Evolutionary conservation across 2,797 vertebrate genomes (phyloP), one percentile per base, ranked within the genome.

Genomic region (Pangasius sanitwongsei): DNA sequence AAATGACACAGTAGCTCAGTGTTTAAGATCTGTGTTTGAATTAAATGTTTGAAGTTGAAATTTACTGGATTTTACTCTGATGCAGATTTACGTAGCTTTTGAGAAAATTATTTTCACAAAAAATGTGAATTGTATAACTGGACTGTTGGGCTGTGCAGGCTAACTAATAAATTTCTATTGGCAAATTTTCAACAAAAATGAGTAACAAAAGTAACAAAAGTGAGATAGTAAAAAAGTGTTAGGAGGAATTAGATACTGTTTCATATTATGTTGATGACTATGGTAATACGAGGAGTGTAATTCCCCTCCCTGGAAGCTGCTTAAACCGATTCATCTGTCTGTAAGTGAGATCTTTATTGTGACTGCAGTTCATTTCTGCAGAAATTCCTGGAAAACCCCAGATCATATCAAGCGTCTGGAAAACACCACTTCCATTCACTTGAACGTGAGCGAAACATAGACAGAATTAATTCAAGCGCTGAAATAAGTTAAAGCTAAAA

Each of bases 291-390:
- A 88, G 78, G 8, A 34, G 25, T 59, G 50, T 86, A 50, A 90
- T 89, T 83, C 59, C 74, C 50, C 82, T 59, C 48, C 90, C 89
- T 88, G 83, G 82, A 44, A 25, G 2, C 31, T 89, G 87, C 31
- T 23, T 84, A 65, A 87, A 93, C 90, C 91, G 91, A 70, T 92
- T 92, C 89, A 91, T 92, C 53, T 92, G 87, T 48, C 2, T 34
- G 82, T 84, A 59, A 53, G 8, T 34, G 5, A 72, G 48, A 18
- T 48, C 88, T 67, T 91, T 89, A 59, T 55, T 81, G n/a, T 93
- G 90, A 8, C 80, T 92, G 89, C 92, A 92, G 74, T 87, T 67
- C 70, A 92, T 86, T 31, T 86, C 63, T 9, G 48, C 91, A 61
- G 85, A 82, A 6, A 55, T 41, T 12, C 86, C 87, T 37, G 20